Evolutionary conservation across 1,140 invertebrate genomes (phyloP).

Genomic region (Phthorimaea operculella): DNA sequence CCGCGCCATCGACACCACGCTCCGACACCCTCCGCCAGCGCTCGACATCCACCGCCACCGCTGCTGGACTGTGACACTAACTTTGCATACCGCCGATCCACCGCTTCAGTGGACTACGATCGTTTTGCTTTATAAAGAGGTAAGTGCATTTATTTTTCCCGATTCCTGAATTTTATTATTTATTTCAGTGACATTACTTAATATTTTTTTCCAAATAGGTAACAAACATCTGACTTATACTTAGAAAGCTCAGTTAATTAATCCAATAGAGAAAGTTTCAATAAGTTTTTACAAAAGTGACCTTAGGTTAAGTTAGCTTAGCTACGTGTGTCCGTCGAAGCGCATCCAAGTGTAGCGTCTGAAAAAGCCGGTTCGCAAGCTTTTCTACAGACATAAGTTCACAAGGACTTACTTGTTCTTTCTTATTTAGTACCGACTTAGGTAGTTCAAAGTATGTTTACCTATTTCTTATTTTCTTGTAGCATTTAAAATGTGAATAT

Average conservation of each 20-base stretch:
- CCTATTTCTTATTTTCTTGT: no score
- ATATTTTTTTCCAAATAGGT: background rate
- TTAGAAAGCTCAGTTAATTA: background rate
- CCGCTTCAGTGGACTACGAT: background rate
- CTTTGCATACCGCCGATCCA: constrained; percentile 6
- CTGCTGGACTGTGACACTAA: constrained; percentile 32
- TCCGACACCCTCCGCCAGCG: constrained; percentile 30
- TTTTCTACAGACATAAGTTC: constrained; percentile 31
- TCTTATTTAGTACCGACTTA: no score
- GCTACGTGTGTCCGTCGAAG: background rate
- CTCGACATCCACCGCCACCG: background rate
- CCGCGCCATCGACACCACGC: constrained; percentile 60
- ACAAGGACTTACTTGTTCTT: constrained; percentile 7
- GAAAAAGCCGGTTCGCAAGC: constrained; percentile 45
- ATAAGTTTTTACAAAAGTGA: background rate
- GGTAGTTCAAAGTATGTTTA: no score
- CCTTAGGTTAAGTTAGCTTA: background rate
- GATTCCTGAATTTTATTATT: background rate
- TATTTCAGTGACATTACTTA: background rate
- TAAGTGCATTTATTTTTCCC: constrained; percentile 4
- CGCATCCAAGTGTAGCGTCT: constrained; percentile 22
- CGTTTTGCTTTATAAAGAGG: background rate
- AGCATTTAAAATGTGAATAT: no score
- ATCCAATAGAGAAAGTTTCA: background rate
- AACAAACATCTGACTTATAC: background rate